A percentile compares a stretch with the other conserved stretches of the same genome.
Evolutionary conservation across 2,888 invertebrate species (phyloP).

Genomic region (Dryobota labecula): DNA sequence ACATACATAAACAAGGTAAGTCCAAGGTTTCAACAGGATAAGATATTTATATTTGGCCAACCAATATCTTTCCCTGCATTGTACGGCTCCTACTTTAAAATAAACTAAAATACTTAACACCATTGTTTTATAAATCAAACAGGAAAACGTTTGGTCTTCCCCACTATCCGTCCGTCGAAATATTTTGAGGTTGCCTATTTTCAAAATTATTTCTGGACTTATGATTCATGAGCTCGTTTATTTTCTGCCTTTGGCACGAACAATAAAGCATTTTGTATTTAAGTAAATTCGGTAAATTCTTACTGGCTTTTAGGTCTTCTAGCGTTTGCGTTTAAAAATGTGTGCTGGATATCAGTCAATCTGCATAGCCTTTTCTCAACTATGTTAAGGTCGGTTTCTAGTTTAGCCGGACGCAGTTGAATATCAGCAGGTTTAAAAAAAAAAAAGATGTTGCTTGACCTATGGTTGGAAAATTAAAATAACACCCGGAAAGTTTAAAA

Average conservation of each 20-base stretch:
- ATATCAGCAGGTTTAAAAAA: too few relatives aligned
- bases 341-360: background rate
- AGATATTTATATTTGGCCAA: conserved; percentile 1
- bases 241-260: conserved; percentile 17
- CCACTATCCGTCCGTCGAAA: background rate
- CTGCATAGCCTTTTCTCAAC: too few relatives aligned
- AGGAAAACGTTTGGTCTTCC: background rate
- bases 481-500: background rate
- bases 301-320: conserved; percentile 3
- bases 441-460: background rate
- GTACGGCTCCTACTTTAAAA: background rate
- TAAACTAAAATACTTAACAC: background rate
- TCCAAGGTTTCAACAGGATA: background rate
- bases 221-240: conserved; percentile 17
- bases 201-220: conserved; percentile 15
- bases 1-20: background rate
- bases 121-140: background rate
- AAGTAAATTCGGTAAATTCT: background rate
- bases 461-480: background rate
- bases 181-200: conserved; percentile 14
- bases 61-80: background rate
- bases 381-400: too few relatives aligned
- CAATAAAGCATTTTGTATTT: conserved; percentile 6
- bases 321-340: background rate
- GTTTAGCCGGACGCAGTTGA: too few relatives aligned